phyloP scores from a whole-genome alignment of 2,797 vertebrate genomes.

The Morus bassanus region DNA sequence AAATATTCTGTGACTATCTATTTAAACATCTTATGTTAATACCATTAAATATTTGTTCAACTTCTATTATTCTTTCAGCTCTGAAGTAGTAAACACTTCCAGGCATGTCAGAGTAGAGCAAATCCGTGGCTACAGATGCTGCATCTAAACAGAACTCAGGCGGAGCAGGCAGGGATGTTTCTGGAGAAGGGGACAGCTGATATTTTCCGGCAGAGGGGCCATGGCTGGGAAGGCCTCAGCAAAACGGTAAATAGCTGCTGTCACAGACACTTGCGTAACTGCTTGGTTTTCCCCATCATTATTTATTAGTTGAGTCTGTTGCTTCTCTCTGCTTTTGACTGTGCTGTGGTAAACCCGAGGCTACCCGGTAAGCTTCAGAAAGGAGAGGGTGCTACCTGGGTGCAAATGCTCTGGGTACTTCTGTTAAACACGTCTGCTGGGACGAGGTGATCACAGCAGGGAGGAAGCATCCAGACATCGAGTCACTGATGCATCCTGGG shows the following conservation, averaged over 20 bases:
- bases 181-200: background rate
- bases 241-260: slow-evolving; percentile 6
- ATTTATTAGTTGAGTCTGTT: background rate
- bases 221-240: background rate
- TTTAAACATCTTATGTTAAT: slow-evolving; percentile 38
- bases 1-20: background rate
- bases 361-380: background rate
- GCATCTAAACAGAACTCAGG: background rate
- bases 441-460: background rate
- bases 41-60: slow-evolving; percentile 20
- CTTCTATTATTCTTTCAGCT: background rate
- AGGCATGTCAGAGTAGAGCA: background rate
- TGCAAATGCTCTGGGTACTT: background rate
- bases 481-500: background rate
- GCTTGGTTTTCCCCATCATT: slow-evolving; percentile 1
- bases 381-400: background rate
- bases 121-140: background rate
- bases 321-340: background rate
- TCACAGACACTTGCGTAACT: slow-evolving; percentile 17
- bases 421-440: background rate
- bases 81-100: background rate
- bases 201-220: background rate
- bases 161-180: background rate
- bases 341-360: background rate
- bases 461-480: background rate